These are phyloP conservation scores for Deroptyus accipitrinus DNA, from an alignment of 2,113 vertebrate genomes.

Conservation along the genomic window DNA sequence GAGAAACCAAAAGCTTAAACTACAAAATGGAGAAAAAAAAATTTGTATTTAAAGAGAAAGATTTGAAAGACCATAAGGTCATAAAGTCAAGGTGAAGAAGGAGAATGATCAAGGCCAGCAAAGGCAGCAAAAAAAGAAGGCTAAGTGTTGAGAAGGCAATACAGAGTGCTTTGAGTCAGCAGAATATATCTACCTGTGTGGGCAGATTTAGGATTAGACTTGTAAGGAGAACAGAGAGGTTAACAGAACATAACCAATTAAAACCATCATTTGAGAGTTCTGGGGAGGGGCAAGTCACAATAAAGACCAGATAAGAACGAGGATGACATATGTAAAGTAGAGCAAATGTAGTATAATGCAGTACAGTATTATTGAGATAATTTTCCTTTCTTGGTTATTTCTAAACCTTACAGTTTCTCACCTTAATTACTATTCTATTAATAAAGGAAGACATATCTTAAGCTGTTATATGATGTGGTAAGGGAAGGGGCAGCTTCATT, in stretches of 20 bases:
- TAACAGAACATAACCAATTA: not conserved
- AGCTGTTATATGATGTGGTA: not conserved
- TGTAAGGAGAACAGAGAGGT: not conserved
- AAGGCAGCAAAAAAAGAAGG: not conserved
- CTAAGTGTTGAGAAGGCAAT: not conserved
- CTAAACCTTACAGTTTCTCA: not conserved
- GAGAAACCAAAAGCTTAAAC: not conserved
- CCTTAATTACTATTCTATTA: slow-evolving; percentile 39
- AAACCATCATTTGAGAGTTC: not conserved
- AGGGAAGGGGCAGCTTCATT: slow-evolving; percentile 12
- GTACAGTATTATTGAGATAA: not conserved
- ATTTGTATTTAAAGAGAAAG: not conserved
- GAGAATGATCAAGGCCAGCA: not conserved
- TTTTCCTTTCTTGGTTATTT: not conserved
- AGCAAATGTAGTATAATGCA: not conserved
- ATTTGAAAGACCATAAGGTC: not conserved
- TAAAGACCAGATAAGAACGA: not conserved
- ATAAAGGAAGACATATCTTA: slow-evolving; percentile 7
- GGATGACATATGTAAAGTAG: not conserved
- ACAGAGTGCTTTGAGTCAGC: not conserved
- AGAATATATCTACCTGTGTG: not conserved
- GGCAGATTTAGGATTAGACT: not conserved
- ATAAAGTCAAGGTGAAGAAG: not conserved
- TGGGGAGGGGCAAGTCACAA: not conserved
- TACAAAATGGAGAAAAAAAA: not conserved